Percentiles rank a stretch among this genome's conserved stretches.
Conservation (phyloP, 2,113 vertebrate species). For the Dinomys branickii region DNA sequence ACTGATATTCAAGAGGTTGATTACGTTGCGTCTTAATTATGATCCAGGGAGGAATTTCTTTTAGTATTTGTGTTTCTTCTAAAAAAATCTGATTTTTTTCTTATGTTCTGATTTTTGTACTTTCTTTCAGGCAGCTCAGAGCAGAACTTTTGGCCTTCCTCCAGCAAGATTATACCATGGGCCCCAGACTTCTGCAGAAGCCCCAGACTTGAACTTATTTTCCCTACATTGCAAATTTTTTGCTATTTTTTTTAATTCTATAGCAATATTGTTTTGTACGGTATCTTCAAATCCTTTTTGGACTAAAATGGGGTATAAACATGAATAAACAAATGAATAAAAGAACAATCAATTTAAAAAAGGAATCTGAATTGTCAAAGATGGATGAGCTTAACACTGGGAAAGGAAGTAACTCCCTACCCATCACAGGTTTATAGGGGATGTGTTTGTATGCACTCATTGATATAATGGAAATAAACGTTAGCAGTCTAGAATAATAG, state of each 20-base stretch:
- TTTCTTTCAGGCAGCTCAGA: not conserved
- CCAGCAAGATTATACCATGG: not conserved
- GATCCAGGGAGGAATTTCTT: not conserved
- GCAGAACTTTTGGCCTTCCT: not conserved
- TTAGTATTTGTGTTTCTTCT: not conserved
- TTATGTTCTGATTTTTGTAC: not conserved
- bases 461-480: not conserved
- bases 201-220: not conserved
- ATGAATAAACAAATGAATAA: not conserved
- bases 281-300: not conserved
- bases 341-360: not conserved
- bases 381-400: not conserved
- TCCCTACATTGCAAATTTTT: not conserved
- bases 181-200: not conserved
- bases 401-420: not conserved
- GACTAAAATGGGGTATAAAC: not conserved
- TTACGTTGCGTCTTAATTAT: not conserved
- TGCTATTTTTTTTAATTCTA: not conserved
- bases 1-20: not conserved
- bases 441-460: not conserved
- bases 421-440: not conserved
- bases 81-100: not conserved
- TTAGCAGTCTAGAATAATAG: not conserved
- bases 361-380: not conserved
- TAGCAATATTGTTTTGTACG: not conserved